A percentile compares a stretch with the other conserved stretches of the same genome.
These are phyloP conservation scores for Spilosoma lubricipeda DNA, from an alignment of 2,888 invertebrate species.

Conservation along the genomic window DNA sequence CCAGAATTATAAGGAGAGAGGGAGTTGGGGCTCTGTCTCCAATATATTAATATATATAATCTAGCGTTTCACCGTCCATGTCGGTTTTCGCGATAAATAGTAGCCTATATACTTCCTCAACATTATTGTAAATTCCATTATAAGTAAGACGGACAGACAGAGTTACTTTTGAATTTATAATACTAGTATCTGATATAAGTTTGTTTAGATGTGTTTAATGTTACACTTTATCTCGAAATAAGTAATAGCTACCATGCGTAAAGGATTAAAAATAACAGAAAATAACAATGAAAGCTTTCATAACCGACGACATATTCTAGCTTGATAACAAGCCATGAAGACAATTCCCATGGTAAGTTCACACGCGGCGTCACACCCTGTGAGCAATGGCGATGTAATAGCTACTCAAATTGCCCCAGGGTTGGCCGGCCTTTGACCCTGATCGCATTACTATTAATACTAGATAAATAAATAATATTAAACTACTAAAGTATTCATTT, in stretches of 20 bases:
- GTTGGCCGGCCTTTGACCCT: constrained; percentile 74
- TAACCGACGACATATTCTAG: constrained; percentile 23
- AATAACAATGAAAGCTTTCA: background rate
- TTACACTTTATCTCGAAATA: background rate
- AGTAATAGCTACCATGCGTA: background rate
- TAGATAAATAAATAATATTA: constrained; percentile 1
- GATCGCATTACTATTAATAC: constrained; percentile 2
- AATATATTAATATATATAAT: no score
- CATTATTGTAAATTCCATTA: no score
- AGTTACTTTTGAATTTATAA: no score
- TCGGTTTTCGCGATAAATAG: no score
- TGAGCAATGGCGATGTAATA: constrained; percentile 65
- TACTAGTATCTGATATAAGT: no score
- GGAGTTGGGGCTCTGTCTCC: no score
- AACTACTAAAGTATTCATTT: no score
- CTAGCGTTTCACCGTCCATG: no score
- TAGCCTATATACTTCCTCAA: no score
- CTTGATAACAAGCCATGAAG: constrained; percentile 50
- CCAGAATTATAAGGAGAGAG: no score
- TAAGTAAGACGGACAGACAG: no score
- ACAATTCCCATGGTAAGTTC: constrained; percentile 79
- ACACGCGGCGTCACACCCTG: constrained; percentile 80
- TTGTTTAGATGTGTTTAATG: background rate
- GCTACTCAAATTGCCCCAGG: constrained; percentile 59
- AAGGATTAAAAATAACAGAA: background rate